Evolutionary conservation across 2,888 invertebrate genomes (phyloP), one percentile per base, ranked within the genome.

Genomic region (Eledona agricola): DNA sequence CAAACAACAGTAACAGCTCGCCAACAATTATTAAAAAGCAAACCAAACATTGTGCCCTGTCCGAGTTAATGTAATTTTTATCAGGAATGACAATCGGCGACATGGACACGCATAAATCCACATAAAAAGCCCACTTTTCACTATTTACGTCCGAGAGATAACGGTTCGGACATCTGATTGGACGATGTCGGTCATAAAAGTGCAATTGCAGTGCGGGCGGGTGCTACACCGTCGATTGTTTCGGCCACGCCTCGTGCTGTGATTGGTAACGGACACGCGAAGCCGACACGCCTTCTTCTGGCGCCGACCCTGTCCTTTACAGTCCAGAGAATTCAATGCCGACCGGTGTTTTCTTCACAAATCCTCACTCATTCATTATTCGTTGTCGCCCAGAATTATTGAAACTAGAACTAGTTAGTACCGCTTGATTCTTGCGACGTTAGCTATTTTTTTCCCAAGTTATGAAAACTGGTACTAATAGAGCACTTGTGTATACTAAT

Each of bases 131-230:
- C n/a, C n/a, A 22, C 23, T 31, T 19, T 43, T 43, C 10, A 43
- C n/a, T 32, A 31, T 32, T 12, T 4, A 10, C 17, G 40, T 25
- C 38, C 9, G 10, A 6, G 23, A 34, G 34, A 45, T 43, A 43
- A 43, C 43, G 7, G 10, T 5, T 32, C 9, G 28, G 12, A 17
- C 28, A 29, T 29, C 7, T 23, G 42, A 42, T 46, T 40, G 29
- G 49, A 38, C 22, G 37, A 11, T n/a, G 38, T 26, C 7, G 31
- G 11, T 13, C 13, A 23, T 22, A 20, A 43, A 38, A 37, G 42
- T 55, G 51, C 59, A 60, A 60, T 57, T 62, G 58, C 57, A 38
- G 47, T 38, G 58, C 47, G 51, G 63, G 65, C 59, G 62, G 54
- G 45, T 28, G 40, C 59, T 17, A 35, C 42, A 35, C 26, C 45